Evolutionary conservation across 2,113 vertebrate genomes (phyloP).

Genomic region (Xiphorhynchus elegans): DNA sequence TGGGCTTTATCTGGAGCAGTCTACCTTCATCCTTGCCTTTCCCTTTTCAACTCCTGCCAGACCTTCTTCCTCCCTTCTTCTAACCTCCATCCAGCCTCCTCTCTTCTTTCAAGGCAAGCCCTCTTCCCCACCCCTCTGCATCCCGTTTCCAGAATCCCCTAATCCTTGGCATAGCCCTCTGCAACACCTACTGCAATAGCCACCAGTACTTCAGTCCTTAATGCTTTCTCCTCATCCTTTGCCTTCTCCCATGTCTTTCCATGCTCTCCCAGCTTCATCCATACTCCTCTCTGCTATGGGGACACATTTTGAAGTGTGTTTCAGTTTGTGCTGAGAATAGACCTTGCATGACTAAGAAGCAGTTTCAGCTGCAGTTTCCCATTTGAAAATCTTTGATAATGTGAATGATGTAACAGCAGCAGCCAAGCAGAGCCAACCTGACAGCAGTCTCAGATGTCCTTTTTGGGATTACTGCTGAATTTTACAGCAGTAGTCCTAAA

Average conservation of each 20-base stretch:
- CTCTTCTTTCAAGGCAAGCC: not conserved
- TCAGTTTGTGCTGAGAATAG: not conserved
- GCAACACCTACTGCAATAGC: not conserved
- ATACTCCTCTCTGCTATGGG: not conserved
- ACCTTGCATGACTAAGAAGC: not conserved
- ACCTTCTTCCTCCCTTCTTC: not conserved
- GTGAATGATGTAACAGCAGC: not conserved
- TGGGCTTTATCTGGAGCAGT: not conserved
- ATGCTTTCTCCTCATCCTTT: not conserved
- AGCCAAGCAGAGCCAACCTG: not conserved
- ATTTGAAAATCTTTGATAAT: not conserved
- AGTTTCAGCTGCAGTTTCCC: not conserved
- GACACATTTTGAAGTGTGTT: not conserved
- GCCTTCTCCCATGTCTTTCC: not conserved
- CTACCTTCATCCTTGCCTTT: not conserved
- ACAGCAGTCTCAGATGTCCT: not conserved
- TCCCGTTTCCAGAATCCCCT: not conserved
- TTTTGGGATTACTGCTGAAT: not conserved
- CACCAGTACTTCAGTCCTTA: not conserved
- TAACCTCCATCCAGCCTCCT: not conserved
- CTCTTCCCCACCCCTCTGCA: not conserved
- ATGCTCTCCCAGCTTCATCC: not conserved
- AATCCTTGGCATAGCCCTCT: accelerated
- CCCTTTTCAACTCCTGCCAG: not conserved
- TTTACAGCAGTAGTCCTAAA: not conserved